Base-by-base conservation (phyloP, 2,797 vertebrate species). In the Cephalopachus bancanus region DNA sequence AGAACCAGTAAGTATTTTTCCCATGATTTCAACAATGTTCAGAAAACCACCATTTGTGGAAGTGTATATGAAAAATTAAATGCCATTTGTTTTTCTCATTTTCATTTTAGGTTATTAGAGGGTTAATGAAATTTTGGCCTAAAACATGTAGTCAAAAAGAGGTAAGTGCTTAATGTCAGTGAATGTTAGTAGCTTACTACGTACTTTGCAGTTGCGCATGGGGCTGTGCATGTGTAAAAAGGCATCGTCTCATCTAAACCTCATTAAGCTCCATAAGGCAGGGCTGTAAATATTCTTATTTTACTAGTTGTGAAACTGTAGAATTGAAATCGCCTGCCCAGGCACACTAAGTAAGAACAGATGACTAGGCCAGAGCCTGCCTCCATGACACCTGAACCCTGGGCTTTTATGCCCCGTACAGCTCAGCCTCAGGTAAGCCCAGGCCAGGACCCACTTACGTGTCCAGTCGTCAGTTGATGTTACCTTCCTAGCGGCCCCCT, bases 121-220 rank as follows among this genome's bases (percentile, higher is more conserved):
- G 99, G 83, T 99, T 99, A 98, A 99, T 99, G 98, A 99, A 99
- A 98, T 99, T 99, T 99, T 99, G 99, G 99, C 99, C 99, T 93
- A 99, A 99, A 99, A 99, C 99, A 10, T 99, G 99, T 99, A 99
- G 99, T 99, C 99, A 99, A 98, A 99, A 99, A 98, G 99, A 99
- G 99, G 99, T 99, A 98, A 98, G 98, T 92, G 44, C 57, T 72
- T 94, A 8, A 0, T 83, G 8, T 95, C 62, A 76, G 7, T 3
- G 19, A 71, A 8, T 62, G 49, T 71, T 65, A 65, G 22, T 65
- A 86, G 44, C 26, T 26, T 49, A 16, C n/a, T n/a, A 15, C 60
- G 37, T 49, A 16, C 74, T 85, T 65, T 53, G 60, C 49, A n/a
- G 78, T 74, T 69, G n/a, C 57, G 28, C 51, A 33, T 51, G 49